Evolutionary conservation across 2,888 invertebrate species (phyloP), one percentile per base, ranked within the genome.

Genomic region (Drepanosiphum platanoidis): DNA sequence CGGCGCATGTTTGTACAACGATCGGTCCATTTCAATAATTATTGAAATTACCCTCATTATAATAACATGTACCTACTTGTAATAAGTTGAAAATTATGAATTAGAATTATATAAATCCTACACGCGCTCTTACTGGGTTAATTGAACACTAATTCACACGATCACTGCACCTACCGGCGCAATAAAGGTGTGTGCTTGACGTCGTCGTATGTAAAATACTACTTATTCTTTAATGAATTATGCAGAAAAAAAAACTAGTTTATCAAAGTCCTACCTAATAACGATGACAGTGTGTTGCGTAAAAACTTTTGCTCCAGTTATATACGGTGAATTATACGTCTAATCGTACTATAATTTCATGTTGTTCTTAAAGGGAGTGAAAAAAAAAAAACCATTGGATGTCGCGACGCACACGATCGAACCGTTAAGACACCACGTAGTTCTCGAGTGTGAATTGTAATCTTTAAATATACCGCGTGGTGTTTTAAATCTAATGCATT

Each of bases 191-290:
- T 64, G 9, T n/a, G 15, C 46, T 46, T 27, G 27, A 27, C 32
- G 4, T 46, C n/a, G 27, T 34, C 32, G 4, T 46, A n/a, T 46
- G 15, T 18, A 30, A 78, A 32, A 36, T 46, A 34, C 34, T 74
- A 22, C 22, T 18, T 72, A 52, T 34, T 36, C 39, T 11, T 75
- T 77, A n/a, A n/a, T 13, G 30, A 78, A 78, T 32, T 13, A n/a
- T 79, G 18, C n/a, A 79, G 22, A 52, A 46, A 79, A 52, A 52
- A 46, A 79, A 68, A 79, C 79, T 46, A 27, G 32, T 79, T 66
- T 79, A 18, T 34, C 8, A 27, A 46, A 34, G 32, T 68, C 46
- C 32, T 22, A 34, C 46, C 32, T 22, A 34, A 11, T 32, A 3
- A 66, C 15, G 30, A 66, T 42, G 18, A 78, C 66, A 11, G 13